Evolutionary conservation across 2,113 vertebrate genomes (phyloP).

Genomic region (Pygoscelis antarcticus): DNA sequence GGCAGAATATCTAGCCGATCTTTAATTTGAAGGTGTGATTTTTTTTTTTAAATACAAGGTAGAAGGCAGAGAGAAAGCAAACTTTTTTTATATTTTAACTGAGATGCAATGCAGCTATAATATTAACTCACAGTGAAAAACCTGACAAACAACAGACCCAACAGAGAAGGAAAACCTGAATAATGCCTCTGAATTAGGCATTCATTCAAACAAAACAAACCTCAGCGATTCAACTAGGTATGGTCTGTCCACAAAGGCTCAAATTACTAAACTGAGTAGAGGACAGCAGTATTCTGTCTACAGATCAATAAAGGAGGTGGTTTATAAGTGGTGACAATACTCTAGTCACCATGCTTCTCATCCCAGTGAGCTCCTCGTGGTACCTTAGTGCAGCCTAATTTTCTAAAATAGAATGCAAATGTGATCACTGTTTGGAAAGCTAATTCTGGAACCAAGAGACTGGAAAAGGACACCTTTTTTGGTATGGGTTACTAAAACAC

Average conservation of each 20-base stretch:
- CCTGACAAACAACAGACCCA: background rate
- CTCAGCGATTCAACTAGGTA: background rate
- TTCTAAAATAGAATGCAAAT: background rate
- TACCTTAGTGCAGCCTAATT: background rate
- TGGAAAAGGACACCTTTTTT: background rate
- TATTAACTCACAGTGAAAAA: background rate
- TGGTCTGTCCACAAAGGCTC: background rate
- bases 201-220: background rate
- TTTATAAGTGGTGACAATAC: background rate
- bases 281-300: background rate
- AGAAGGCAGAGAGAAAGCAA: background rate
- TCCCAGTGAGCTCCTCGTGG: background rate
- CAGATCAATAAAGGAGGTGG: background rate
- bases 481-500: background rate
- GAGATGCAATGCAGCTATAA: background rate
- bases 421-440: background rate
- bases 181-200: background rate
- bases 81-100: background rate
- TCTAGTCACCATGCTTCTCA: background rate
- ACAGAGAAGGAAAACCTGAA: background rate
- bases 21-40: background rate
- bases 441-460: background rate
- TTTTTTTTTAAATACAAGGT: background rate
- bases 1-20: background rate
- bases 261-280: background rate